Conservation (phyloP, 2,113 vertebrate genomes). For the Sceloporus tristichus region DNA sequence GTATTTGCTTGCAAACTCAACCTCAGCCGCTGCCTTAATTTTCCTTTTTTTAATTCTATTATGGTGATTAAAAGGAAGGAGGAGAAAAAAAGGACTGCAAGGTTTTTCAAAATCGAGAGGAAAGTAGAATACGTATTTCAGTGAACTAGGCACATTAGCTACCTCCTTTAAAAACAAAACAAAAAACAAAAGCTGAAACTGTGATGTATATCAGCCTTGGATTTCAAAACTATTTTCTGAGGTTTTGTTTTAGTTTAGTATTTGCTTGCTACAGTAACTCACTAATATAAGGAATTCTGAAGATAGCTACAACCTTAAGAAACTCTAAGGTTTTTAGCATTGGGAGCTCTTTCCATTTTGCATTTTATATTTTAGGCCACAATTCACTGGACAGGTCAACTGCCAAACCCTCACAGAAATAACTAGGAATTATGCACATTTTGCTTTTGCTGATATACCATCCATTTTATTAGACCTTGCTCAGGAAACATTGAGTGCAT, state of each 20-base stretch:
- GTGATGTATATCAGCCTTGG: background rate
- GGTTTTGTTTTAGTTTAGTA: too few species aligned
- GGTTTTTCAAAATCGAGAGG: conserved; percentile 34
- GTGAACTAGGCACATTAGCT: conserved; percentile 38
- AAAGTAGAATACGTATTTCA: background rate
- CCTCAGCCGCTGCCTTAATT: background rate
- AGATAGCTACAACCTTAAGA: too few species aligned
- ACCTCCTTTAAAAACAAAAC: background rate
- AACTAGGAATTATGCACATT: too few species aligned
- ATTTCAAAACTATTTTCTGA: background rate
- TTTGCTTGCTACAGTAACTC: too few species aligned
- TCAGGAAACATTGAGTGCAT: background rate
- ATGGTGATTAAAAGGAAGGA: background rate
- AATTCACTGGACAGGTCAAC: background rate
- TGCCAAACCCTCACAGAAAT: too few species aligned
- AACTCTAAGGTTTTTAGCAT: background rate
- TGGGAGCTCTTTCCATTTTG: background rate
- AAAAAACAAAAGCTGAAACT: background rate
- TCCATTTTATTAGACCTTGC: background rate
- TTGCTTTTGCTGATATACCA: background rate
- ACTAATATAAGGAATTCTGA: too few species aligned
- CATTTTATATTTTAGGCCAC: background rate
- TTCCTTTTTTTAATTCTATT: conserved; percentile 11
- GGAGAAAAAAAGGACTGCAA: background rate
- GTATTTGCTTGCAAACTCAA: background rate